Evolutionary conservation across 2,113 vertebrate genomes (phyloP).

Genomic region (Charadrius vociferus): DNA sequence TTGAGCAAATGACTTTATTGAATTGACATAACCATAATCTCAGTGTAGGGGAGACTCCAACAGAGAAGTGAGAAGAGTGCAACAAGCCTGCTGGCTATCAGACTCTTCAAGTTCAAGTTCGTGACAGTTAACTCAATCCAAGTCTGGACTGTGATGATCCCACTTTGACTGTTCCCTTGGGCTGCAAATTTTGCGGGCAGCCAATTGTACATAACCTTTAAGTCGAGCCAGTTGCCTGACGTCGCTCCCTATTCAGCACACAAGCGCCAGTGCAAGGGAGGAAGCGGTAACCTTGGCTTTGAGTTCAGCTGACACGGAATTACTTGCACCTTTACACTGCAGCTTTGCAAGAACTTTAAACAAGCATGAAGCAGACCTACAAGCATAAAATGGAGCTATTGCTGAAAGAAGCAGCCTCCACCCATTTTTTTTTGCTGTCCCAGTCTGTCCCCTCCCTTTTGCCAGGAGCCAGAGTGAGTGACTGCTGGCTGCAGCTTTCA

Average conservation of each 20-base stretch:
- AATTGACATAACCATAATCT: not conserved
- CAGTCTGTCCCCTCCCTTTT: not conserved
- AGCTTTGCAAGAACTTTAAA: not conserved
- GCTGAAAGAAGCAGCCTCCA: not conserved
- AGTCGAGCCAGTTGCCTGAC: not conserved
- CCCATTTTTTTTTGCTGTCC: not conserved
- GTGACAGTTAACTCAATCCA: not conserved
- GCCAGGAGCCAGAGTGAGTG: not conserved
- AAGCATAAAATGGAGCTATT: not conserved
- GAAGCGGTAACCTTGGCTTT: not conserved
- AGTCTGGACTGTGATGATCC: not conserved
- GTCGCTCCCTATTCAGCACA: accelerated
- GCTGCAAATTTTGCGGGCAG: not conserved
- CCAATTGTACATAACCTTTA: accelerated
- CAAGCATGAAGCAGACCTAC: not conserved
- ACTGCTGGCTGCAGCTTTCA: not conserved
- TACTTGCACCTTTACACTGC: not conserved
- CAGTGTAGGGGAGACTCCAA: not conserved
- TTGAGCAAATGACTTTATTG: not conserved
- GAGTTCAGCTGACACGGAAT: not conserved
- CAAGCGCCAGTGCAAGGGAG: not conserved
- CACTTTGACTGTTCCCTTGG: not conserved
- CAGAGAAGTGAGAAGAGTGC: not conserved
- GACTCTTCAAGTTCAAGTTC: not conserved
- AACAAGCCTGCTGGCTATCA: not conserved